Base-by-base conservation (phyloP, 2,888 invertebrate species). In the Physocephala rufipes region DNA sequence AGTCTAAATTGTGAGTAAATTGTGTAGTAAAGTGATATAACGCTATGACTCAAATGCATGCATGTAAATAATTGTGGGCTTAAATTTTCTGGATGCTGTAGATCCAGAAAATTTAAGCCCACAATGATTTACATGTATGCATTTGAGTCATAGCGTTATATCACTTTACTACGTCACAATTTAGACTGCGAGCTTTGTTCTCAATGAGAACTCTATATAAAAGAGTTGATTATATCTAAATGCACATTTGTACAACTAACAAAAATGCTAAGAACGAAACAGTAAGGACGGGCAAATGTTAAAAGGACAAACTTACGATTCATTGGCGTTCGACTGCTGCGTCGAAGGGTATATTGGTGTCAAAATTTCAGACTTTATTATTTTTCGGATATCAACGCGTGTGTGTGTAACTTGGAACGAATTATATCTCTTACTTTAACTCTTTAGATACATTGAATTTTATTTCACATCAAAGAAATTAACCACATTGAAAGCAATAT, bases 181-280 rank as follows among this genome's bases (percentile, higher is more conserved):
- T n/a, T n/a, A n/a, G 26, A 26, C 55, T 21, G 55, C 26, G 55
- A 55, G 55, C 26, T 24, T 55, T 24, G 55, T 55, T n/a, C 51
- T 51, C 51, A 15, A 16, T 47, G 47, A 1, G 51, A 1, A 4
- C 5, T 19, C 16, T 7, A 16, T 51, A 21, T 24, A 5, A n/a
- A 26, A 19, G 55, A 55, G 55, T 55, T 55, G 55, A 55, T 55
- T 55, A 21, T 24, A 55, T 55, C 55, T 19, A 55, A 55, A 55
- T 55, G 55, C 55, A 55, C n/a, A 51, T 51, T 51, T 51, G 12
- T 21, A n/a, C 5, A 55, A 5, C 19, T 24, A 55, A 55, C 19
- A 12, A 1, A 21, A 55, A 5, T 21, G 21, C 55, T 13, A 55
- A 13, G 7, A 7, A 21, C 19, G 55, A 55, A 55, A 24, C 26